A percentile compares a stretch with the other conserved stretches of the same genome.
Evolutionary conservation across 2,797 vertebrate species (phyloP).

Genomic region (Anguilla megastoma): DNA sequence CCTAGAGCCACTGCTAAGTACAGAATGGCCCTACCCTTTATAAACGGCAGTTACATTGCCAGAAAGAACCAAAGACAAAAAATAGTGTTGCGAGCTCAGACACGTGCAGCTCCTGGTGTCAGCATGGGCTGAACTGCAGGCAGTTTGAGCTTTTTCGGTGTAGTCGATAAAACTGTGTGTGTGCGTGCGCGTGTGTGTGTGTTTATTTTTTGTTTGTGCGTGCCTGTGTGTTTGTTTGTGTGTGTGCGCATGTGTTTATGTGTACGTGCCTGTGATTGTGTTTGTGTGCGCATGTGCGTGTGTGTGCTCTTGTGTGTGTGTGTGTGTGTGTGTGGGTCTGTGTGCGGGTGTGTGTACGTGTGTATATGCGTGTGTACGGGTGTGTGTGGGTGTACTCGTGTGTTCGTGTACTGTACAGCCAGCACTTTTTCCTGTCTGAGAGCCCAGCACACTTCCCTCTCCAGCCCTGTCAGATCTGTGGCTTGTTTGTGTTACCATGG

Average conservation of each 20-base stretch:
- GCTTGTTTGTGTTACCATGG: background rate
- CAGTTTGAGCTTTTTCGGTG: background rate
- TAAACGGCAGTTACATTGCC: background rate
- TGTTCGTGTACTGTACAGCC: no score
- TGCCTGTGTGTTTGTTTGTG: no score
- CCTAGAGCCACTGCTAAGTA: background rate
- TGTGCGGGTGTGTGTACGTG: no score
- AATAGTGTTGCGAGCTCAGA: background rate
- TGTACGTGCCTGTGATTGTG: no score
- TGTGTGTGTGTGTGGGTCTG: no score
- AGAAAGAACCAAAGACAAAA: background rate
- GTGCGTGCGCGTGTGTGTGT: no score
- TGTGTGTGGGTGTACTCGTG: no score
- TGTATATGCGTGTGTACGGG: no score
- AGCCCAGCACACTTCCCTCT: background rate
- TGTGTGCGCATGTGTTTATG: no score
- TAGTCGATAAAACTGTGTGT: background rate
- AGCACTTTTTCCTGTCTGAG: background rate
- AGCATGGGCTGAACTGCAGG: background rate
- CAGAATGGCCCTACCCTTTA: slow-evolving; percentile 3
- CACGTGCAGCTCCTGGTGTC: background rate
- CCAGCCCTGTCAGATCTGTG: background rate
- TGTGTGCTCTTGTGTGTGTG: no score
- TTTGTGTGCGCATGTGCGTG: no score
- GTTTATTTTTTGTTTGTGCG: no score